These are phyloP conservation scores for Stenodera caucasica DNA, from an alignment of 2,888 invertebrate species.

Conservation along the genomic window DNA sequence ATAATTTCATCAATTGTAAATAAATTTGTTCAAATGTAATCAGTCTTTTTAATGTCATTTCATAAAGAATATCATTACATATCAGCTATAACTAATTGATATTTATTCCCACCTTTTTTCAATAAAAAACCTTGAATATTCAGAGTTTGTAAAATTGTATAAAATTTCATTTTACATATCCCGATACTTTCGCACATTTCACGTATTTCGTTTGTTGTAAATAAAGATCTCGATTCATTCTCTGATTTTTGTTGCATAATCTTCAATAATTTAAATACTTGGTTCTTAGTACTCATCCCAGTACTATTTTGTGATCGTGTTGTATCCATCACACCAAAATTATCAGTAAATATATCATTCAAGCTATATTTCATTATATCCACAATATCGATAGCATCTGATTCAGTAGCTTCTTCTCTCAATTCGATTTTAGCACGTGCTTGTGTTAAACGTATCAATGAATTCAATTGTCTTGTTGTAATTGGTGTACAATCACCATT, in stretches of 20 bases:
- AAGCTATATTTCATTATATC: conserved; percentile 82
- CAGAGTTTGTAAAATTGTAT: conserved; percentile 72
- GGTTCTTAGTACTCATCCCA: conserved; percentile 70
- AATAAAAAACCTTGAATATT: conserved; percentile 86
- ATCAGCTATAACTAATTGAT: conserved; percentile 44
- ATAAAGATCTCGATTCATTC: conserved; percentile 69
- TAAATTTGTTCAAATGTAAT: not conserved
- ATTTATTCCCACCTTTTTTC: conserved; percentile 65
- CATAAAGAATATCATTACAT: conserved; percentile 14
- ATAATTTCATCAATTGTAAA: conserved; percentile 7
- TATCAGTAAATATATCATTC: conserved; percentile 74
- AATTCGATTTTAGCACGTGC: conserved; percentile 88
- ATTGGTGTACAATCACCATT: conserved; percentile 74
- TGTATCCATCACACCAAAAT: conserved; percentile 67
- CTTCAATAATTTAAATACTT: conserved; percentile 72
- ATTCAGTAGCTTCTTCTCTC: conserved; percentile 73
- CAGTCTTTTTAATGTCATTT: not conserved
- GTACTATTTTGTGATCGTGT: conserved; percentile 72
- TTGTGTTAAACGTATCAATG: conserved; percentile 81
- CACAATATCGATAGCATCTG: conserved; percentile 84
- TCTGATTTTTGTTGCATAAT: conserved; percentile 68
- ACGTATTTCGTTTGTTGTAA: conserved; percentile 75
- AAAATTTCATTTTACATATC: conserved; percentile 66
- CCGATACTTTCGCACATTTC: conserved; percentile 69
- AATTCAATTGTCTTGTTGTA: conserved; percentile 86